These are phyloP conservation scores for Neolamprologus longior DNA, from an alignment of 2,113 vertebrate species.

Conservation along the genomic window DNA sequence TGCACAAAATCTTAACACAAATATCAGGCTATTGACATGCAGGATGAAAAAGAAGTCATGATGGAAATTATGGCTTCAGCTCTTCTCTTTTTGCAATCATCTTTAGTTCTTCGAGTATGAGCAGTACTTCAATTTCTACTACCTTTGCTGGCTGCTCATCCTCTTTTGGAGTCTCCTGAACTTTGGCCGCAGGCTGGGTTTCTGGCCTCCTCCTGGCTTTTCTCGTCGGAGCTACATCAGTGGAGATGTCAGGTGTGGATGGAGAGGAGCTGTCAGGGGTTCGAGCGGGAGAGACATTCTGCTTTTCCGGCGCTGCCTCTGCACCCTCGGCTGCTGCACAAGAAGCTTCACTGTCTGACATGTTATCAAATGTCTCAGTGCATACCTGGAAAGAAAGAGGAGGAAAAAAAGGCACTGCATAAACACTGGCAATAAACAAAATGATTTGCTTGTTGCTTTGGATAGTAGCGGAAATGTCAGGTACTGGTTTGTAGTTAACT, in stretches of 20 bases:
- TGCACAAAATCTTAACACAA: neutral
- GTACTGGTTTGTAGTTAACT: neutral
- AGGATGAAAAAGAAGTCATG: neutral
- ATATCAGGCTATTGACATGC: neutral
- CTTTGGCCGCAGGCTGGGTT: slow-evolving; percentile 39
- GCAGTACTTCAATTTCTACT: neutral
- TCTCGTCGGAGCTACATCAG: slow-evolving; percentile 63
- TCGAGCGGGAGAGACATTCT: neutral
- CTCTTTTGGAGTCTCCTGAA: neutral
- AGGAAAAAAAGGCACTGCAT: neutral
- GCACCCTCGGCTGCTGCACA: neutral
- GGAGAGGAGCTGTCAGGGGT: neutral
- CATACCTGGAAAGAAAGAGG: slow-evolving; percentile 23
- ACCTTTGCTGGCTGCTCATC: slow-evolving; percentile 37
- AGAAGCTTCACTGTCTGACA: slow-evolving; percentile 46
- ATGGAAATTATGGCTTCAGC: neutral
- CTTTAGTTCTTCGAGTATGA: neutral
- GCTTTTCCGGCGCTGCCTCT: neutral
- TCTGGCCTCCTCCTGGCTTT: slow-evolving; percentile 84
- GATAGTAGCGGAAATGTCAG: neutral
- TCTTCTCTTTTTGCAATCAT: neutral
- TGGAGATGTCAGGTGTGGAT: slow-evolving; percentile 18
- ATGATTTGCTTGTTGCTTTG: neutral
- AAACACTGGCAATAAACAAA: neutral
- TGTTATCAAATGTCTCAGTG: slow-evolving; percentile 2